Evolutionary conservation across 2,888 invertebrate species (phyloP), one percentile per base, ranked within the genome.

Genomic region (Podotricha telesiphe): DNA sequence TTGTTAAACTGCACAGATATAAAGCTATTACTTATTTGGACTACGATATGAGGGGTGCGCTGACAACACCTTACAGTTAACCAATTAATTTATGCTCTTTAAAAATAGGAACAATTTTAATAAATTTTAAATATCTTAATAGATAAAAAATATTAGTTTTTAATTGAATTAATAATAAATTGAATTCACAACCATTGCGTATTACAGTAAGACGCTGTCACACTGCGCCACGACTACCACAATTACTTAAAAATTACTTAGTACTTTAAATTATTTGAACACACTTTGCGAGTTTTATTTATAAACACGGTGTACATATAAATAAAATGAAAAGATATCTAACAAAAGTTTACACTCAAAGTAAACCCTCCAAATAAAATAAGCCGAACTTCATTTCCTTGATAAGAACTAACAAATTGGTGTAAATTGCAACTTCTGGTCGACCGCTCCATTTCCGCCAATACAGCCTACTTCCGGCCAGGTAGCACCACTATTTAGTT

Each of bases 371-470:
- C 40, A 59, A 67, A 71, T 62, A 69, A 75, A 75, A 74, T 71
- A 71, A 71, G 72, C 67, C 70, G 64, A 65, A 82, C 65, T 69
- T 69, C 74, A 78, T 85, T 84, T 82, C 84, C 82, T 73, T 70
- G 74, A 76, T 78, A 81, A 79, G 78, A 75, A 75, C 75, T 76
- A 76, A 79, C 80, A 77, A 77, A 78, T 73, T 78, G 77, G 83
- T 80, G 87, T 83, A 90, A 90, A 90, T 88, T 88, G 89, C 77
- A 79, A 84, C 85, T 83, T 89, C 90, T 89, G 86, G 86, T 81
- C 80, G 83, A 77, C 79, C 83, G 84, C 80, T 83, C 85, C 82
- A 87, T 87, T 89, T 89, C 88, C 88, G 81, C 80, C 86, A 85
- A 88, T 88, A 84, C 82, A 82, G 82, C 80, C 78, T 69, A 79